phyloP scores from a whole-genome alignment of 2,113 vertebrate genomes.

The Acrocephalus arundinaceus region DNA sequence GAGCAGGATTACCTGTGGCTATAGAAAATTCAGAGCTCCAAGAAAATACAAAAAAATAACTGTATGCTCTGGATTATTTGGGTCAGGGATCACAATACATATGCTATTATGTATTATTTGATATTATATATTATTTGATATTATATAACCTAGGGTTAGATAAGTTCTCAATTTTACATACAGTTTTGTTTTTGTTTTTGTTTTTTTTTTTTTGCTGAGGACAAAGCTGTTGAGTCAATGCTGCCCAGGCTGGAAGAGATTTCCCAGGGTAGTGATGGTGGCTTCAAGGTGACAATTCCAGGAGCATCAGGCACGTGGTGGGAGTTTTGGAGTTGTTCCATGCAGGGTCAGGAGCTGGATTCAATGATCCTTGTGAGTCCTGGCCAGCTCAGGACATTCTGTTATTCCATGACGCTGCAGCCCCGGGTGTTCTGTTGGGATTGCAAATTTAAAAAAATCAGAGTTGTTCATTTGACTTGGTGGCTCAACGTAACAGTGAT shows the following conservation, averaged over 20 bases:
- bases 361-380: neutral
- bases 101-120: neutral
- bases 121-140: too few species aligned
- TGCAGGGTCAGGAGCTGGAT: neutral
- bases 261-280: neutral
- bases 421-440: neutral
- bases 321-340: neutral
- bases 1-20: neutral
- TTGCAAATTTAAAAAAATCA: neutral
- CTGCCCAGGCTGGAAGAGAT: neutral
- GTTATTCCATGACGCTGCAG: neutral
- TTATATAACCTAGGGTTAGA: too few species aligned
- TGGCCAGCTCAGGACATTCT: neutral
- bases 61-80: neutral
- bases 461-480: neutral
- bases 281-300: neutral
- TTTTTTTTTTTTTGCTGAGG: neutral
- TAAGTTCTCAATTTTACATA: neutral
- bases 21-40: neutral
- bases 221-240: neutral
- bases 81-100: neutral
- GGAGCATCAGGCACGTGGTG: neutral
- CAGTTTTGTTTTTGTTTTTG: neutral
- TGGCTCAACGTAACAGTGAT: neutral
- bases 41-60: neutral